Base-by-base conservation (phyloP, 2,113 vertebrate species). In the Aleadryas rufinucha region DNA sequence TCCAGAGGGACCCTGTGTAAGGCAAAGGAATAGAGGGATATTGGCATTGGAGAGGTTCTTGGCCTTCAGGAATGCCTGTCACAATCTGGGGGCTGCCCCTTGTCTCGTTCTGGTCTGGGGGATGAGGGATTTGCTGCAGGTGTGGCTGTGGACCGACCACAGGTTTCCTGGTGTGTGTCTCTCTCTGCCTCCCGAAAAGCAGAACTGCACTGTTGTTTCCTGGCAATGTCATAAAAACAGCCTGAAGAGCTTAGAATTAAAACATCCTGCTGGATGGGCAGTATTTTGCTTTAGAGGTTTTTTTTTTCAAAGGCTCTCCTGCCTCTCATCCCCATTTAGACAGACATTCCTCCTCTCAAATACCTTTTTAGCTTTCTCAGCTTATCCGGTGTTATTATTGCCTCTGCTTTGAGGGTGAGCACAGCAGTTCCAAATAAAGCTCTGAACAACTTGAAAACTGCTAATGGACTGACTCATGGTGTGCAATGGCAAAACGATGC, bases 131-230 rank as follows among this genome's bases (percentile, higher is more conserved):
- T 84, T 30, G 45, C 49, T 33, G 37, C 22, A 30, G 71, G 47
- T 57, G 66, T 59, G 52, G n/a, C 70, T 83, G 61, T 0, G 0
- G n/a, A 14, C 69, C 0, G 0, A 6, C 21, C 1, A 1, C 44
- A n/a, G 68, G 66, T 95, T 70, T 71, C 74, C 70, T 68, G 60
- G 77, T 52, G 82, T 65, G 53, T 87, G 90, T 89, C 93, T 96
- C 86, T 88, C 75, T 84, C 89, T 93, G 81, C 72, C 76, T 92
- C 86, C 44, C 4, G 0, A 75, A 50, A 63, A 44, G 44, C 54
- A 92, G 83, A 94, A 93, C 63, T 92, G 66, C 69, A 39, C 30
- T 63, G 20, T 19, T 89, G 41, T 92, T 65, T 81, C 59, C 86
- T 95, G 70, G 39, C 44, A 93, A 75, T 70, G 27, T 63, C 85